Conservation (phyloP, 1,140 invertebrate genomes). For the Anthonomus grandis region DNA sequence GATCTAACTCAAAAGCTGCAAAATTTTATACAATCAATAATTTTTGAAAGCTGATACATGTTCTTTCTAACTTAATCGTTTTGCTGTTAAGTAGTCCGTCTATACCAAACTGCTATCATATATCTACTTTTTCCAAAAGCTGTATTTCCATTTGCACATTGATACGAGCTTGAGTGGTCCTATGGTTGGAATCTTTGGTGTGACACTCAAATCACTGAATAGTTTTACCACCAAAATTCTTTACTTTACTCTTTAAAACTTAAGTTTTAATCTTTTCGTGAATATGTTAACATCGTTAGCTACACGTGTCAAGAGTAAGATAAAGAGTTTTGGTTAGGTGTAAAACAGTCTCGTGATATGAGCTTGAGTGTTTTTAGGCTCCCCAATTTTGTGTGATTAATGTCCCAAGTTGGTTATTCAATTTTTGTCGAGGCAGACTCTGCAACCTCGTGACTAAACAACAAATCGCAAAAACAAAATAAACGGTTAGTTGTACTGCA, state of each 20-base stretch:
- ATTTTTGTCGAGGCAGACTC: slow-evolving; percentile 15
- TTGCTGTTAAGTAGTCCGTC: slow-evolving; percentile 21
- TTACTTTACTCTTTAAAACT: too few relatives aligned
- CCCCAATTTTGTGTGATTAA: slow-evolving; percentile 23
- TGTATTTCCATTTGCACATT: slow-evolving; percentile 17
- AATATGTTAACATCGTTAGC: too few relatives aligned
- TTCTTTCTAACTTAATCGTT: slow-evolving; percentile 43
- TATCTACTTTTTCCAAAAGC: too few relatives aligned
- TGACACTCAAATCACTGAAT: too few relatives aligned
- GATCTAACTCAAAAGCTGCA: slow-evolving; percentile 38
- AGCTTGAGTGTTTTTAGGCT: slow-evolving; percentile 15
- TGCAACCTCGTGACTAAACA: slow-evolving; percentile 17
- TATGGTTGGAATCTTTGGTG: too few relatives aligned
- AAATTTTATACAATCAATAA: slow-evolving; percentile 44
- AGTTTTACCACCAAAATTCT: too few relatives aligned
- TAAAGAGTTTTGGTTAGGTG: too few relatives aligned
- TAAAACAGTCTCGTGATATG: too few relatives aligned
- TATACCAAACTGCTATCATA: slow-evolving; percentile 17
- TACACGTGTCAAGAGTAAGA: too few relatives aligned
- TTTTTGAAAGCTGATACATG: slow-evolving; percentile 39
- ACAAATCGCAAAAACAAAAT: slow-evolving; percentile 27
- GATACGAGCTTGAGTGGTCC: too few relatives aligned
- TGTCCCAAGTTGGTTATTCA: slow-evolving; percentile 21
- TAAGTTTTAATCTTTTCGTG: too few relatives aligned
- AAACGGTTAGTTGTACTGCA: slow-evolving; percentile 20